Evolutionary conservation across 2,113 vertebrate species (phyloP).

Genomic region (Gadus macrocephalus): DNA sequence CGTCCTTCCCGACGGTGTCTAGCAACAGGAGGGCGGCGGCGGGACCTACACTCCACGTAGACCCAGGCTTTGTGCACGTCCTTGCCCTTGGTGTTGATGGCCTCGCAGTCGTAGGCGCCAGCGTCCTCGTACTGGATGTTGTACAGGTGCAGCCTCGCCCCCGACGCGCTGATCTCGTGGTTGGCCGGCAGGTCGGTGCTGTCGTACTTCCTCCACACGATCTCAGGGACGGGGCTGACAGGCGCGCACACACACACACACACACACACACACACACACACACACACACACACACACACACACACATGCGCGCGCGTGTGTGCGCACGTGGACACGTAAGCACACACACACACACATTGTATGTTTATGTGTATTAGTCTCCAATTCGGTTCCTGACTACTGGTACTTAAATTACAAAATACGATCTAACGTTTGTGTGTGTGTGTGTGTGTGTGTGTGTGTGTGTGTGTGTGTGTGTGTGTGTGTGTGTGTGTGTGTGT

Average conservation of each 20-base stretch:
- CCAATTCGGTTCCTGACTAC: too few species aligned
- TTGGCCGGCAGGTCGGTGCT: slow-evolving; percentile 83
- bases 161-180: slow-evolving; percentile 87
- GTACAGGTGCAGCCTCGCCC: slow-evolving; percentile 89
- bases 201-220: slow-evolving; percentile 90
- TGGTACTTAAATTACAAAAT: too few species aligned
- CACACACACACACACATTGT: neutral
- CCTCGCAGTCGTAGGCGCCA: slow-evolving; percentile 91
- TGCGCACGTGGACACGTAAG: too few species aligned
- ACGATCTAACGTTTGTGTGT: too few species aligned
- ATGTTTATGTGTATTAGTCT: too few species aligned
- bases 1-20: too few species aligned
- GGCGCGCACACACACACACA: neutral
- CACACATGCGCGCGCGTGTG: too few species aligned
- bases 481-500: too few species aligned
- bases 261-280: neutral
- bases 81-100: slow-evolving; percentile 91
- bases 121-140: slow-evolving; percentile 96
- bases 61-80: slow-evolving; percentile 89
- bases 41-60: slow-evolving; percentile 82
- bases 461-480: too few species aligned
- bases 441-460: too few species aligned
- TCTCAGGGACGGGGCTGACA: slow-evolving; percentile 87
- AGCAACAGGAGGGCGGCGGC: too few species aligned
- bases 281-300: neutral